Base-by-base conservation (phyloP, 1,140 invertebrate species). In the Polyergus mexicanus region DNA sequence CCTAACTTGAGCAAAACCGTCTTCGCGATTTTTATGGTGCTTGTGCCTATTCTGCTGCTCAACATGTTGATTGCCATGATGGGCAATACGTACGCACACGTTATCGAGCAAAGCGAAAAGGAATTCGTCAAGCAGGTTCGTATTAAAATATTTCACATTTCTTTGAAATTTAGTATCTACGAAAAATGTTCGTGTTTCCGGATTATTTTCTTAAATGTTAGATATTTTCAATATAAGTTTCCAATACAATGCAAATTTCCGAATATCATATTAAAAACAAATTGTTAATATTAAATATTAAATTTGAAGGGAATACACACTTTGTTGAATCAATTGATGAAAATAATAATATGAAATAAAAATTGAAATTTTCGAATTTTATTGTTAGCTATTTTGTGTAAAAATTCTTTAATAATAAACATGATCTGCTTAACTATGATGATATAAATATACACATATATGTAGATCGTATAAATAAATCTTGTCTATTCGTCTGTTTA, bases 1-100 rank as follows among this genome's bases (percentile, higher is more conserved):
- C 98, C 98, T 16, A 97, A 97, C 77, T 94, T 99, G 60, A 98
- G 98, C 0, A 99, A 99, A 95, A 97, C 98, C 0, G 98, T 99
- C 10, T 99, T 99, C 94, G 97, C 98, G 0, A 96, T 99, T 44
- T 99, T 99, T 94, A 99, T 99, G 98, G 98, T 99, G 25, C 97
- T 99, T 66, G 98, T 99, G 77, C 99, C 99, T 0, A 99, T 99
- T 91, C 95, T 99, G 22, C 95, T 99, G 88, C 96, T 99, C 5
- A 99, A 99, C 96, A 98, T 99, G 98, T 96, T 99, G 92, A 99
- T 99, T 89, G 99, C 99, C 84, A 99, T 99, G 99, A 99, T 99
- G 98, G 98, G 98, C 78, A 99, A 99, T 94, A 99, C 99, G 0
- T 99, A 99, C 93, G 98, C 99, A 4, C 98, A 99, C 89, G 98